A percentile compares a stretch with the other conserved stretches of the same genome.
phyloP scores from a whole-genome alignment of 2,113 vertebrate species.

The Syngnathus scovelli region DNA sequence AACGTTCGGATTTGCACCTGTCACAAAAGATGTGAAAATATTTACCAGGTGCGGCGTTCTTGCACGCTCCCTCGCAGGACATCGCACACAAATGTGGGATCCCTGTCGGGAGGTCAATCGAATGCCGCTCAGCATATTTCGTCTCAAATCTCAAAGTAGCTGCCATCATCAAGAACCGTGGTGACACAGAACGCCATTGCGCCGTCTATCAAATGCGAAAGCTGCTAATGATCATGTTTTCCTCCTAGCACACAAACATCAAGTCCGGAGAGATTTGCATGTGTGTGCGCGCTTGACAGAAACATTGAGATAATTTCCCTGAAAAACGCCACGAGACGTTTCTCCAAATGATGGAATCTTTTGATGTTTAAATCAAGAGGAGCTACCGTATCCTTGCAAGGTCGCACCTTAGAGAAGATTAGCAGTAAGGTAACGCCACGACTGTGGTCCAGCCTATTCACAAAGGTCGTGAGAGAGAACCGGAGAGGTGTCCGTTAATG shows the following conservation, averaged over 20 bases:
- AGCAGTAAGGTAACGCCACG: conserved; percentile 69
- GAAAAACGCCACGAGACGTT: conserved; percentile 58
- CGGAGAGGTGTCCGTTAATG: too few relatives aligned
- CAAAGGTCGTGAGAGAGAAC: too few relatives aligned
- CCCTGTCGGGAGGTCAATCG: conserved; percentile 34
- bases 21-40: conserved; percentile 12
- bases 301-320: conserved; percentile 64
- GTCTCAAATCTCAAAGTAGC: conserved; percentile 27
- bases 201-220: conserved; percentile 54
- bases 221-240: conserved; percentile 69
- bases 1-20: conserved; percentile 25
- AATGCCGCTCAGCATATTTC: conserved; percentile 42
- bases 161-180: conserved; percentile 51
- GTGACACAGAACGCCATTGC: conserved; percentile 42
- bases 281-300: conserved; percentile 52
- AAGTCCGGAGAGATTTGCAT: conserved; percentile 62
- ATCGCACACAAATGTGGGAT: conserved; percentile 16
- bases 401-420: conserved; percentile 70
- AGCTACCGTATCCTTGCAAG: conserved; percentile 59
- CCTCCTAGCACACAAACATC: conserved; percentile 67
- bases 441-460: conserved; percentile 62
- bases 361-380: conserved; percentile 71
- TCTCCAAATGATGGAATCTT: conserved; percentile 69
- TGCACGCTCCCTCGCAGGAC: conserved; percentile 20
- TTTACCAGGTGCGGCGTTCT: conserved; percentile 32